Evolutionary conservation across 2,888 invertebrate species (phyloP).

Genomic region (Drosophila nr. perissopoda): DNA sequence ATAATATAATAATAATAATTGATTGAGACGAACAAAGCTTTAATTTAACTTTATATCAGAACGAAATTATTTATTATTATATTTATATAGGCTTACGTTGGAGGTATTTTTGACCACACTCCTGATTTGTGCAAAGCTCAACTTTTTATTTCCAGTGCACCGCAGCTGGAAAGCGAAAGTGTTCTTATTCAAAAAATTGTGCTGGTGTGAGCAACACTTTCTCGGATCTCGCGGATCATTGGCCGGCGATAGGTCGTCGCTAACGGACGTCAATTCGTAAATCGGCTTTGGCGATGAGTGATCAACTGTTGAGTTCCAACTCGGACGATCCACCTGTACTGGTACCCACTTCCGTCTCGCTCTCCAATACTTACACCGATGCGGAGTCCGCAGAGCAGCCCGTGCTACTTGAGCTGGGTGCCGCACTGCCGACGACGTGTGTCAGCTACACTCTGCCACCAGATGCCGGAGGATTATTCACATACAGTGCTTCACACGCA

Average conservation of each 20-base stretch:
- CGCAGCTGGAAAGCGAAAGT: constrained; percentile 39
- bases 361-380: constrained; percentile 60
- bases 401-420: constrained; percentile 76
- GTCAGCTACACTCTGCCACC: constrained; percentile 50
- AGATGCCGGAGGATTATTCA: constrained; percentile 56
- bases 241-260: constrained; percentile 34
- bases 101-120: not conserved
- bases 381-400: constrained; percentile 75
- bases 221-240: constrained; percentile 46
- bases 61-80: no score
- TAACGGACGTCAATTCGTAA: constrained; percentile 41
- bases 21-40: not conserved
- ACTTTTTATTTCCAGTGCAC: not conserved
- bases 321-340: constrained; percentile 62
- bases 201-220: not conserved
- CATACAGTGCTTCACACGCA: constrained; percentile 39
- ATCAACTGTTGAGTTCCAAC: constrained; percentile 69
- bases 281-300: constrained; percentile 75
- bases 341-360: constrained; percentile 57
- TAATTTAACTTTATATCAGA: not conserved
- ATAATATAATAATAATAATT: not conserved
- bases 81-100: not conserved
- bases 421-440: constrained; percentile 43
- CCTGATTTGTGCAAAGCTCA: not conserved
- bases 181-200: constrained; percentile 15